Percentiles rank a stretch among this genome's conserved stretches.
These are phyloP conservation scores for Premnoplex brunnescens DNA, from an alignment of 2,797 vertebrate species.

Conservation along the genomic window DNA sequence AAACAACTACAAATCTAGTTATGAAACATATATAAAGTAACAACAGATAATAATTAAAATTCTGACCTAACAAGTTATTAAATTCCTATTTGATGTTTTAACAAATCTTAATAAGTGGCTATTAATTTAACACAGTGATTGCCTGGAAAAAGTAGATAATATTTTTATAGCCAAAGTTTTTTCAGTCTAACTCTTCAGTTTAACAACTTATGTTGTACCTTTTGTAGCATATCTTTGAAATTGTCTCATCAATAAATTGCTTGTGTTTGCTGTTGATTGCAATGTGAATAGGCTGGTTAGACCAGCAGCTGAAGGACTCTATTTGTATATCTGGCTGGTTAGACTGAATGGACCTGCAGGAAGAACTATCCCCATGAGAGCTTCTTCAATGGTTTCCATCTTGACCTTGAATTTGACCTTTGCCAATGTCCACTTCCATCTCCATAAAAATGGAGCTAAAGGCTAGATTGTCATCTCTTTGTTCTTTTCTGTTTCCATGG, in stretches of 20 bases:
- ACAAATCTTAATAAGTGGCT: constrained; percentile 32
- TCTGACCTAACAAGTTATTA: background rate
- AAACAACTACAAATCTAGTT: constrained; percentile 1
- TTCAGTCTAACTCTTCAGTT: background rate
- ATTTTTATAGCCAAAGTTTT: constrained; percentile 34
- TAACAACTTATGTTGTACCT: background rate
- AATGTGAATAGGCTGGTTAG: constrained; percentile 37
- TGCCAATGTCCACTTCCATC: constrained; percentile 28
- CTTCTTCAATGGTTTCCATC: constrained; percentile 5
- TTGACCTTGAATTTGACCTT: constrained; percentile 61
- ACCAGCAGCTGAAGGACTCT: constrained; percentile 56
- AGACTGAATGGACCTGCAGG: constrained; percentile 51
- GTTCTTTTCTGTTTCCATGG: constrained; percentile 7
- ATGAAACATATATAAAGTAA: constrained; percentile 13
- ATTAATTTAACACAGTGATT: constrained; percentile 1
- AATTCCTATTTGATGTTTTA: background rate
- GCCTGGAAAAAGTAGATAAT: background rate
- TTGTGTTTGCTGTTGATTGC: constrained; percentile 70
- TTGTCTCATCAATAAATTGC: constrained; percentile 70
- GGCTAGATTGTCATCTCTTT: background rate
- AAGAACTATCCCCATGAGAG: background rate
- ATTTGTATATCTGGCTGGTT: constrained; percentile 47
- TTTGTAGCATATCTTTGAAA: constrained; percentile 64
- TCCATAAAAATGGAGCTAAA: constrained; percentile 33
- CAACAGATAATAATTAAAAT: background rate